Base-by-base conservation (phyloP, 2,113 vertebrate genomes). In the Clinocottus analis region DNA sequence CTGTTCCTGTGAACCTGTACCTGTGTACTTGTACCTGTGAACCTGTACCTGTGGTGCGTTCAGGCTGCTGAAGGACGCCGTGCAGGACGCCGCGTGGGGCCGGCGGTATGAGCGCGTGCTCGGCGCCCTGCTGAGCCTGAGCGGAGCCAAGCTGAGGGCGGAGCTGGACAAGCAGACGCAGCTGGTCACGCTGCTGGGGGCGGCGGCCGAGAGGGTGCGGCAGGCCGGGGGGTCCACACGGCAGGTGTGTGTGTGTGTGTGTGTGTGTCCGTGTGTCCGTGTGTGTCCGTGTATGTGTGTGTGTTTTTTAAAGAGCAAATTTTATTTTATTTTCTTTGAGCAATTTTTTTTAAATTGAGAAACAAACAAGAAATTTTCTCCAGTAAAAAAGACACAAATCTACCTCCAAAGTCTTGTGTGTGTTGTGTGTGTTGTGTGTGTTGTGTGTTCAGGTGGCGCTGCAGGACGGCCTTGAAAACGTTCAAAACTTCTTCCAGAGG, bases 21-120 rank as follows among this genome's bases (percentile, higher is more conserved):
- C n/a, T n/a, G n/a, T n/a, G n/a, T n/a, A n/a, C n/a, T n/a, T n/a
- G n/a, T n/a, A n/a, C n/a, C n/a, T n/a, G n/a, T n/a, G n/a, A n/a
- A n/a, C n/a, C n/a, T n/a, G n/a, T n/a, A n/a, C n/a, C n/a, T n/a
- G n/a, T n/a, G 35, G 21, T 41, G 19, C 70, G 49, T 73, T 8
- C 91, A 99, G 98, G 98, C 95, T 99, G 87, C 95, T 99, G 72
- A 99, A 96, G 85, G 97, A 99, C 73, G 96, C 97, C 0, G 93
- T 98, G n/a, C 95, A 98, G 91, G 97, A 99, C 75, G 90, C 95
- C 0, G 95, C 95, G 64, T 98, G 96, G 90, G 96, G 97, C 21
- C 63, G 93, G 70, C 95, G 96, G 25, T 99, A 98, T 41, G 96
- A 97, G 79, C 93, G 93, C 49, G 91, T 99, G 76, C 95, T 99